Base-by-base conservation (phyloP, 2,797 vertebrate species). In the Apogon hyalosoma region DNA sequence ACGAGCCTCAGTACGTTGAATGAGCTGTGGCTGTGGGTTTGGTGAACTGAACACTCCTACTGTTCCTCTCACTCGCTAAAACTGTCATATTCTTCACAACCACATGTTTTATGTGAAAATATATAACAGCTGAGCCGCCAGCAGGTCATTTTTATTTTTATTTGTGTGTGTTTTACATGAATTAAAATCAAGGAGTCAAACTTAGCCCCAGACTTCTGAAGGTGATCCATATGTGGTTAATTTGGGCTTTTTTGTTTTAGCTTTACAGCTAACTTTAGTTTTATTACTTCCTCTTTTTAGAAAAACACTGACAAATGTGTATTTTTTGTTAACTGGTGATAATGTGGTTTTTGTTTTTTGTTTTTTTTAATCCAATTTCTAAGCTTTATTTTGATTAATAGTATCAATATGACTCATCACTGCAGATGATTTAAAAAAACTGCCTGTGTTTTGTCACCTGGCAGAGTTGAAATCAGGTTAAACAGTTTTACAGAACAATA, bases 51-150 rank as follows among this genome's bases (percentile, higher is more conserved):
- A 18, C 62, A 38, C 69, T 76, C 42, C 56, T 3, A 1, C 36
- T 36, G 58, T 59, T 66, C 54, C 31, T 59, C 21, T 15, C 16
- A 0, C 48, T 41, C 41, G 45, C 48, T 28, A 79, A 38, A 46
- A 10, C 45, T 39, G 36, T 73, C 57, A 56, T 8, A 43, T 66
- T 43, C 63, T 65, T 70, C 45, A 66, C 56, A 45, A 69, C 39
- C 51, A 64, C 76, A 69, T 63, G 62, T 75, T 79, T 62, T 11
- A 13, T 43, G 15, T 65, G 16, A 55, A 71, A 70, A 51, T 80
- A 51, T 90, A 63, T 40, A 74, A 70, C 54, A 53, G 16, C 46
- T 62, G 54, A 64, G 67, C 42, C 3, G 8, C 40, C 59, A 63
- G 60, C 63, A 52, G 54, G 65, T 77, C 49, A 42, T 55, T 57